phyloP scores from a whole-genome alignment of 2,888 invertebrate species.

The Pseudolycoriella hygida region DNA sequence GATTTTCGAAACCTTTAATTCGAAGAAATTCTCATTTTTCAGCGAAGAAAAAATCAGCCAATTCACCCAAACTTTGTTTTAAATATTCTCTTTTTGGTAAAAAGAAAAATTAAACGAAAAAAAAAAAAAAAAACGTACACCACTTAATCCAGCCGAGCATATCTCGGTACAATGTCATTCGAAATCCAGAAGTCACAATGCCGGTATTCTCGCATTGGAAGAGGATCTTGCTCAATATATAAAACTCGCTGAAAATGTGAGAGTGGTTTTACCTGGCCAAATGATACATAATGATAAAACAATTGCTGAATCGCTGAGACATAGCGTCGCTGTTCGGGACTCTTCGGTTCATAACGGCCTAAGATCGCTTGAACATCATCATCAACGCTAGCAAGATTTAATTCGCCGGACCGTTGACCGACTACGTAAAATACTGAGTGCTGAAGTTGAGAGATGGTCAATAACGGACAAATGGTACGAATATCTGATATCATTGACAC shows the following conservation, averaged over 20 bases:
- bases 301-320: conserved; percentile 63
- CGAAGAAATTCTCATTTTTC: no score
- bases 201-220: conserved; percentile 43
- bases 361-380: conserved; percentile 65
- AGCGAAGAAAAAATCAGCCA: no score
- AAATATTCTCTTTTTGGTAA: no score
- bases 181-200: conserved; percentile 63
- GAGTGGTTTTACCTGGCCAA: conserved; percentile 49
- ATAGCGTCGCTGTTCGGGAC: conserved; percentile 54
- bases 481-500: conserved; percentile 60
- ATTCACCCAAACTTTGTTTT: no score
- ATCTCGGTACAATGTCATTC: conserved; percentile 54
- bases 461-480: conserved; percentile 60
- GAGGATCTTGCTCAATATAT: conserved; percentile 51
- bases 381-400: conserved; percentile 34
- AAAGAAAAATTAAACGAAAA: no score
- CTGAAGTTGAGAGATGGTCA: conserved; percentile 44
- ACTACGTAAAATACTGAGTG: conserved; percentile 53
- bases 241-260: conserved; percentile 38
- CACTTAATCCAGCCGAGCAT: conserved; percentile 54
- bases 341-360: conserved; percentile 52
- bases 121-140: no score
- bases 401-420: conserved; percentile 38
- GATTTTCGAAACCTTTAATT: no score
- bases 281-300: conserved; percentile 67